Evolutionary conservation across 1,140 invertebrate species (phyloP), one percentile per base, ranked within the genome.

Genomic region (Bombus waltoni): DNA sequence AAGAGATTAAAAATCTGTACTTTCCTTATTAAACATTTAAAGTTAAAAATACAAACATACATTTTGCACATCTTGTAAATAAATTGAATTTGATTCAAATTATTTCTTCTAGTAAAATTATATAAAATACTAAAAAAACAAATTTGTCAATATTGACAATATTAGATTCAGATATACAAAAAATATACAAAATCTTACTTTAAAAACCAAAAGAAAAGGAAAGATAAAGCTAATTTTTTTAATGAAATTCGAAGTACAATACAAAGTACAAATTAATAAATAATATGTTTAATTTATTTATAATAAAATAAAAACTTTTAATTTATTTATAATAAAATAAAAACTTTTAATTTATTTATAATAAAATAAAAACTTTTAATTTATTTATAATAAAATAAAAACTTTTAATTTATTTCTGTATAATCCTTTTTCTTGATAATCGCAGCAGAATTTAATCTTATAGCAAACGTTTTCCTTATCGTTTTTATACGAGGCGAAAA

Each of bases 261-360:
- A 53, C 18, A 71, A 90, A 72, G 71, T 72, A 53, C 47, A 22
- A 82, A 83, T 79, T 76, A 83, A 71, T 70, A 88, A 89, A 89
- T 44, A 87, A 32, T 85, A 47, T 25, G 57, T 83, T 53, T 28
- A 80, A 80, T 84, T 85, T 62, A 57, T 15, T 40, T 85, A 80
- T 71, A 71, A 44, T 57, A 44, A 78, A 81, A 44, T 59, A n/a
- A 85, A 80, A 82, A 70, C 35, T 79, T 84, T 57, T 35, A 75
- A 87, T 85, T 44, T 32, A 77, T 62, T 53, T 77, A 80, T 71
- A 71, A 44, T 57, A 44, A 78, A 81, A 44, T 59, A n/a, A 85
- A 80, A 82, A 70, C 35, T 79, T 84, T 57, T 35, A 75, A 87
- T 85, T 44, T 32, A 77, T 62, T 53, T 77, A 80, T 71, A 71